Evolutionary conservation across 2,888 invertebrate species (phyloP), one percentile per base, ranked within the genome.

Genomic region (Leptopterna dolabrata): DNA sequence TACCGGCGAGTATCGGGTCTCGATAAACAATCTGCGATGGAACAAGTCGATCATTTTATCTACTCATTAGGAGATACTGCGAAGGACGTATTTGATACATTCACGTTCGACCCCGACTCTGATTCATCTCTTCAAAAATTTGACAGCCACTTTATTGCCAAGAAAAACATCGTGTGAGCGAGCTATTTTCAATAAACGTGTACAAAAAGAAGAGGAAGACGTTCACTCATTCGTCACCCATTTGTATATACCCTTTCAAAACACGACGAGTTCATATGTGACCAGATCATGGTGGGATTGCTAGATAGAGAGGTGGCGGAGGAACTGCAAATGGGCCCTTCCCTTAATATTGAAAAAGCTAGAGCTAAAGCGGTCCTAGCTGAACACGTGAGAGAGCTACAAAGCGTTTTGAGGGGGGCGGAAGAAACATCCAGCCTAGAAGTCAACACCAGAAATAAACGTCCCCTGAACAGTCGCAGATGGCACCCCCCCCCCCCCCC

Each of bases 21-120:
- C 3, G 83, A 63, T 30, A 51, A 63, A 29, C 16, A n/a, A 13
- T 13, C 45, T 13, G 29, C 6, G 2, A 47, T 6, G 4, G 47
- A 81, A 47, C 81, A 81, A 36, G 13, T 81, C 16, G 81, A 81
- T 19, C 81, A 81, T 24, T 29, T 81, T 1, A 81, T 81, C n/a
- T 81, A 81, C 27, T 43, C 81, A 24, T 13, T 81, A 14, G 81
- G 81, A 3, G 81, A 81, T 24, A 4, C 51, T 6, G 81, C 81
- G 9, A 47, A 81, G 24, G 51, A 81, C 51, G 27, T 43, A 3
- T 81, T 81, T 16, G 29, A 81, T 47, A 14, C 29, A 24, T 81
- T 81, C 13, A 43, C 9, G 9, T 47, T 81, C 11, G 19, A 47
- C 24, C 14, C 81, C 16, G 81, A 81, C 27, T 14, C 45, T 3